Evolutionary conservation across 1,140 invertebrate species (phyloP), one percentile per base, ranked within the genome.

Genomic region (Rhizoglyphus robini): DNA sequence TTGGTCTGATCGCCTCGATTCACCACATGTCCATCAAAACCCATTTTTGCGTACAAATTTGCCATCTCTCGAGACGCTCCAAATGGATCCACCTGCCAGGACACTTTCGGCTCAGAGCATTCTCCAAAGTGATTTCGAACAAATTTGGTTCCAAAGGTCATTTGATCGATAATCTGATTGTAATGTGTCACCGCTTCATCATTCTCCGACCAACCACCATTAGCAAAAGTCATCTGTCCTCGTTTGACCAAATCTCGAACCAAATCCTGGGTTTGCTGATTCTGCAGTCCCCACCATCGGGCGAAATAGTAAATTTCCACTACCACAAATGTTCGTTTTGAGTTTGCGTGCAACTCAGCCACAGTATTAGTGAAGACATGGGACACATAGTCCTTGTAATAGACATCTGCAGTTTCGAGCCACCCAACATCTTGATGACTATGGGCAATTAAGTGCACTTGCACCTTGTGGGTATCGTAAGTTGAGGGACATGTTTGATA

Each of bases 131-230:
- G 80, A 34, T 80, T 71, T 46, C 78, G 72, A 4, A 84, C 70
- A 67, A 78, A 80, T 46, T 78, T 71, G 63, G 82, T 73, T 20
- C 82, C 83, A 0, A 81, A 69, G 15, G 81, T 79, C 72, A 93
- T 92, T 75, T 98, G 92, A 77, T 98, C 93, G 30, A 98, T 85
- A 15, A 90, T 86, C 49, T 88, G 89, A 68, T 89, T 87, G 75
- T 98, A 98, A 73, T 97, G 88, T 0, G 88, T 83, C 0, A 83
- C 79, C 0, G 90, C 93, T 73, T 97, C 93, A 73, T 97, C 94
- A 75, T 96, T 92, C 88, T 93, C 91, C 64, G 83, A 85, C 88
- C 88, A 92, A 0, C 84, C 90, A 67, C 80, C 90, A 2, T 84
- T 83, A 5, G 86, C 87, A 68, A 98, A 89, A 78, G 96, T 88